Evolutionary conservation across 1,140 invertebrate species (phyloP), one percentile per base, ranked within the genome.

Genomic region (Drosophila eugracilis): DNA sequence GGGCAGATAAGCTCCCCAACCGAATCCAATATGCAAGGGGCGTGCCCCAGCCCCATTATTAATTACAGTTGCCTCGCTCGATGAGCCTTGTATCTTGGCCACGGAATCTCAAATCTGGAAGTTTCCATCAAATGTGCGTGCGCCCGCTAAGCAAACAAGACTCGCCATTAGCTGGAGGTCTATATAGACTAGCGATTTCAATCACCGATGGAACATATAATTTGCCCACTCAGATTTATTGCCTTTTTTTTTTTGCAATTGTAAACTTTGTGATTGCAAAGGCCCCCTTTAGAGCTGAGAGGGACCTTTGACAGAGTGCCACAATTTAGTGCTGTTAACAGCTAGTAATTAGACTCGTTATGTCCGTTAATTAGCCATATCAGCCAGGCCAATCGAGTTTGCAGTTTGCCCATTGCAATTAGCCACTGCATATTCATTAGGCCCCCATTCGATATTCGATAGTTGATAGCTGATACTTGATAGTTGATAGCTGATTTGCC

Each of bases 321-420:
- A 66, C 81, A 57, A 78, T 83, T 88, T 88, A 88, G 75, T 76
- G 75, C 70, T 88, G 81, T 85, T 85, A 85, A 85, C 81, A 85
- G 83, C 78, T 88, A 50, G 83, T 85, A 85, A 85, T 86, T 86
- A 86, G 78, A 47, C 74, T 69, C 74, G 65, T 83, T 83, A 75
- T 83, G 69, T 54, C 69, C 42, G 62, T 65, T 85, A 85, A 85
- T 85, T 86, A 86, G 59, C 77, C 63, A 67, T 88, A 85, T 88
- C 83, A 67, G 60, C 62, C 44, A 39, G 22, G 17, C 42, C 32
- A 39, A 41, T 55, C 50, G 19, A 10, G 19, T 15, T 53, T 69
- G 60, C 39, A 65, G 53, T 47, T 79, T 63, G 58, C 59, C 49
- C 72, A 58, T 67, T 79, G 65, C 71, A 80, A 58, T 75, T 79